phyloP scores from a whole-genome alignment of 2,113 vertebrate species.

The Hydropotes inermis region DNA sequence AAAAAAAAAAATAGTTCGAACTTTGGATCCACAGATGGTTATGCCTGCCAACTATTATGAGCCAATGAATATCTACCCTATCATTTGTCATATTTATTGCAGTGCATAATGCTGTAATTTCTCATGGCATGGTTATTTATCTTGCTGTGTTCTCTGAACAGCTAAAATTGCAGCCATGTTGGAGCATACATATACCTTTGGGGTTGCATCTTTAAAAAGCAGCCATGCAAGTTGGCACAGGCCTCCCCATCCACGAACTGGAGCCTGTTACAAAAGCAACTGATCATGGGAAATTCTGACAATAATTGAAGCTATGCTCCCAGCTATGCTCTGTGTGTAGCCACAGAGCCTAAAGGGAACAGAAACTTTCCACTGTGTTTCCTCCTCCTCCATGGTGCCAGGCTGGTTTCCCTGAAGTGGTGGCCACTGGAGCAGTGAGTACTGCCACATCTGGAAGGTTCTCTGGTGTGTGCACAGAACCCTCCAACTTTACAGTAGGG shows the following conservation, averaged over 20 bases:
- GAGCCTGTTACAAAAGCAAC: neutral
- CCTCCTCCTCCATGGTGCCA: neutral
- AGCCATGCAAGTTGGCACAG: neutral
- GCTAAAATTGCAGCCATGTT: slow-evolving; percentile 51
- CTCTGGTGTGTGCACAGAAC: neutral
- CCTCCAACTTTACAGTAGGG: neutral
- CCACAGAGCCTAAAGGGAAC: neutral
- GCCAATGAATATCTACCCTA: slow-evolving; percentile 70
- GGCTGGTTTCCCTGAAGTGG: neutral
- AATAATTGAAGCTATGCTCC: neutral
- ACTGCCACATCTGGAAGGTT: rapidly evolving
- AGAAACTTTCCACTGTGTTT: neutral
- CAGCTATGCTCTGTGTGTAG: too few species aligned
- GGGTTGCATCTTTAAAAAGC: slow-evolving; percentile 39
- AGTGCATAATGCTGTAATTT: slow-evolving; percentile 70
- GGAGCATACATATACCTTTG: slow-evolving; percentile 37
- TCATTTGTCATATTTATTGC: slow-evolving; percentile 75
- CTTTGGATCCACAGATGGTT: slow-evolving; percentile 72
- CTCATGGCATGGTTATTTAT: slow-evolving; percentile 66
- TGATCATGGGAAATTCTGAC: neutral
- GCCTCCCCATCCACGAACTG: neutral
- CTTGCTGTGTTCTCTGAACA: slow-evolving; percentile 60
- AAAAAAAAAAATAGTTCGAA: slow-evolving; percentile 72
- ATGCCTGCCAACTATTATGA: slow-evolving; percentile 71
- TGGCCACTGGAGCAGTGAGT: neutral